Base-by-base conservation (phyloP, 2,888 invertebrate species). In the Molorchus minor region DNA sequence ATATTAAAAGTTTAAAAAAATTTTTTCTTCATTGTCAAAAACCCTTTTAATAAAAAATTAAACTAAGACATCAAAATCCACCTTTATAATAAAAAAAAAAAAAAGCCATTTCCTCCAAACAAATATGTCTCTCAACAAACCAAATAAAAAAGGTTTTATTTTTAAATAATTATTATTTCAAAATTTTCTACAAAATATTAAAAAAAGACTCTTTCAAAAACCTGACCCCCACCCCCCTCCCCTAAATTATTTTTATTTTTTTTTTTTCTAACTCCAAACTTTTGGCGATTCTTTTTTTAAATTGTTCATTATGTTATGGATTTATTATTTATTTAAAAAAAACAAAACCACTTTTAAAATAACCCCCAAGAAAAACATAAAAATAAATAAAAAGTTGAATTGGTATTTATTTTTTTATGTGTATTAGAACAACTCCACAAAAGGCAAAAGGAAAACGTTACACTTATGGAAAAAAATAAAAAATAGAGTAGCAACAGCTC, bases 1-100 rank as follows among this genome's bases (percentile, higher is more conserved):
- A 5, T 25, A 25, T 5, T 25, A 25, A 25, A 25, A 64, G 13
- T 47, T 49, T 25, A 10, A 20, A 7, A 16, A 16, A 25, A 5
- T 25, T 8, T 25, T 25, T 4, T 25, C 5, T 25, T 5, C 4
- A 5, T 5, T 25, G 25, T 25, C 5, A 25, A 25, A 25, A 25
- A 25, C 8, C 8, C 25, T 25, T 8, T 8, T 5, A 4, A 4
- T 4, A 25, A 25, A 25, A 25, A 4, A 25, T 4, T 8, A 25
- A 25, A 25, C 25, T 25, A 8, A 8, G 8, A 5, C 25, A 25
- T 5, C 8, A 4, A 25, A 25, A 5, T 5, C 4, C 4, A 25
- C 4, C 8, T 25, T 25, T 25, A n/a, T n/a, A n/a, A n/a, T n/a
- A n/a, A n/a, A n/a, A n/a, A n/a, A n/a, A n/a, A n/a, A n/a, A n/a